Percentiles rank a stretch among this genome's conserved stretches.
phyloP scores from a whole-genome alignment of 2,888 invertebrate species.

The Acheta domesticus region DNA sequence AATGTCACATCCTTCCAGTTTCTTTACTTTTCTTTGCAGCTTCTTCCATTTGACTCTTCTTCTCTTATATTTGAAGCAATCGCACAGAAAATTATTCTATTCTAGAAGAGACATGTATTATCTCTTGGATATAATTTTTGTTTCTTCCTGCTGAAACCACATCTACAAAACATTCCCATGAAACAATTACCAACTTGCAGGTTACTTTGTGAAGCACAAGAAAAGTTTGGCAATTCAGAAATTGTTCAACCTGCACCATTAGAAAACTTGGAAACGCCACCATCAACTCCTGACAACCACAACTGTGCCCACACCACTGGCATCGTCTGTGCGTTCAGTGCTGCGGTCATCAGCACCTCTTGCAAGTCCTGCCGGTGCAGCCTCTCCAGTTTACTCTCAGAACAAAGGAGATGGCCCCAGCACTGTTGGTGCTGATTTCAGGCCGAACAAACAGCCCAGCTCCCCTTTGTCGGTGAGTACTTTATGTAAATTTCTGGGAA shows the following conservation, averaged over 20 bases:
- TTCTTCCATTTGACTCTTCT: too few species aligned
- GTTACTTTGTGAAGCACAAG: slow-evolving; percentile 41
- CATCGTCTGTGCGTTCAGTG: background rate
- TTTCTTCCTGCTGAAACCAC: too few species aligned
- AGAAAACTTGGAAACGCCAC: slow-evolving; percentile 40
- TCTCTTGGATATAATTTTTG: too few species aligned
- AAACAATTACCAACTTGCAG: slow-evolving; percentile 33
- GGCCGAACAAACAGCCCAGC: background rate
- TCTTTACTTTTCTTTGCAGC: too few species aligned
- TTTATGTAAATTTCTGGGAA: too few species aligned
- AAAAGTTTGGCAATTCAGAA: slow-evolving; percentile 30
- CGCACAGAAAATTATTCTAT: too few species aligned
- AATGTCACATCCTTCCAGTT: too few species aligned
- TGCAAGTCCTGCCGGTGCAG: background rate
- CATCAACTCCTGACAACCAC: slow-evolving; percentile 40
- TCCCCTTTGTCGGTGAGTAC: too few species aligned
- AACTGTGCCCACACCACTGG: background rate
- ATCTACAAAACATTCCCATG: too few species aligned
- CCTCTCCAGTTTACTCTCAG: background rate
- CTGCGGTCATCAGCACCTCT: background rate
- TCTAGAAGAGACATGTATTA: too few species aligned
- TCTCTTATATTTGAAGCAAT: too few species aligned
- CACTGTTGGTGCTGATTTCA: slow-evolving; percentile 20
- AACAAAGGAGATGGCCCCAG: background rate
- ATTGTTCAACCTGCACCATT: slow-evolving; percentile 28